These are phyloP conservation scores for Volucella bombylans DNA, from an alignment of 2,888 invertebrate species.

Conservation along the genomic window DNA sequence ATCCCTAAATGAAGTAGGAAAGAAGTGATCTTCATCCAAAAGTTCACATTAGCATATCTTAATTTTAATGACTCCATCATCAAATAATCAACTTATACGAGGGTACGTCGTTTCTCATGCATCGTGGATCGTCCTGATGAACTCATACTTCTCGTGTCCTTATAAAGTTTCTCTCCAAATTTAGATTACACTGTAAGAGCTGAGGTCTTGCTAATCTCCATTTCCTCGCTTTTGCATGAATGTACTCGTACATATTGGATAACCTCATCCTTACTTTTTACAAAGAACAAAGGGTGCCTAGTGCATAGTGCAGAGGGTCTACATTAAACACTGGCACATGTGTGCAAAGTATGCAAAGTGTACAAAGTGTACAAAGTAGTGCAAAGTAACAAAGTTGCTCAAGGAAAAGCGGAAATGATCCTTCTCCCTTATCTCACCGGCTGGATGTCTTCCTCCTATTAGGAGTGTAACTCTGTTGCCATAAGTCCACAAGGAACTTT, in stretches of 20 bases:
- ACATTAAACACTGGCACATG: slow-evolving; percentile 25
- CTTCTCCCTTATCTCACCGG: slow-evolving; percentile 23
- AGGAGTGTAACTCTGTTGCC: slow-evolving; percentile 35
- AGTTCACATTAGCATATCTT: slow-evolving; percentile 69
- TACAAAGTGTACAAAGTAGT: slow-evolving; percentile 44
- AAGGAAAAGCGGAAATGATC: slow-evolving; percentile 52
- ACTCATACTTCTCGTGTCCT: neutral
- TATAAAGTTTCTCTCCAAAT: slow-evolving; percentile 47
- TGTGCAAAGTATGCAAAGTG: slow-evolving; percentile 9
- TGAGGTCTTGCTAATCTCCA: slow-evolving; percentile 54
- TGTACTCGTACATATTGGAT: neutral
- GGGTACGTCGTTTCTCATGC: slow-evolving; percentile 3
- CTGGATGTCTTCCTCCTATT: too few relatives aligned
- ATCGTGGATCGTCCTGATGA: neutral
- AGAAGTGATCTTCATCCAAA: slow-evolving; percentile 4
- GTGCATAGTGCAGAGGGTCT: neutral
- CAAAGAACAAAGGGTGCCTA: too few relatives aligned
- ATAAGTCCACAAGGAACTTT: slow-evolving; percentile 57
- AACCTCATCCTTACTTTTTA: too few relatives aligned
- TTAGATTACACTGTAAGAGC: slow-evolving; percentile 61
- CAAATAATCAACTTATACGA: slow-evolving; percentile 65
- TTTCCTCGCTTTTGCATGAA: slow-evolving; percentile 26
- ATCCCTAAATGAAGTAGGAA: slow-evolving; percentile 4
- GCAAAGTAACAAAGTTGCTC: slow-evolving; percentile 65
- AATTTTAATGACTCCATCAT: slow-evolving; percentile 69